Percentiles rank a stretch among this genome's conserved stretches.
Conservation (phyloP, 2,888 invertebrate species). For the Tridacna crocea region DNA sequence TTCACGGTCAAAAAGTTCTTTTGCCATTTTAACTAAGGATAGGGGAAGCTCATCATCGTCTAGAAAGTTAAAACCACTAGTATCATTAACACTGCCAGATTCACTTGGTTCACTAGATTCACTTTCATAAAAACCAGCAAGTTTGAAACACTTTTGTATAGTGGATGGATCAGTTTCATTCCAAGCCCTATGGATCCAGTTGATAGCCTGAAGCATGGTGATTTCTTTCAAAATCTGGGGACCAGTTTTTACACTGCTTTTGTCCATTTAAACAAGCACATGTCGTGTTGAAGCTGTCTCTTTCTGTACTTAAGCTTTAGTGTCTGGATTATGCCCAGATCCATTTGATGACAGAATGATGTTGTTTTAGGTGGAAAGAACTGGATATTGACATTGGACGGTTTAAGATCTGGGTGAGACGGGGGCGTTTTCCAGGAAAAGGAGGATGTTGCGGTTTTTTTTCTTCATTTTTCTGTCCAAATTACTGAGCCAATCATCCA, state of each 20-base stretch:
- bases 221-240: not conserved
- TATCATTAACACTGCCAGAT: not conserved
- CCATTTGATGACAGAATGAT: conserved; percentile 18
- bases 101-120: conserved; percentile 1
- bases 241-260: not conserved
- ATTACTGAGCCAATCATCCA: not conserved
- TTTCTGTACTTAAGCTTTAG: conserved; percentile 37
- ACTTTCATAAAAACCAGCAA: conserved; percentile 4
- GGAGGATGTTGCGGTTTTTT: not conserved
- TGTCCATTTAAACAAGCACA: conserved; percentile 22
- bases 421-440: conserved; percentile 12
- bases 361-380: conserved; percentile 16
- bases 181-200: conserved; percentile 4
- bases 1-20: conserved; percentile 31
- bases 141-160: not conserved
- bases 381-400: not conserved
- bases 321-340: conserved; percentile 44
- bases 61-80: not conserved
- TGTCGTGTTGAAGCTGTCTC: conserved; percentile 22
- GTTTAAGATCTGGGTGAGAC: not conserved
- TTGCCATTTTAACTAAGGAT: conserved; percentile 12
- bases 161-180: not conserved
- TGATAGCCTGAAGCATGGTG: not conserved
- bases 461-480: not conserved
- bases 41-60: conserved; percentile 24